phyloP scores from a whole-genome alignment of 2,797 vertebrate genomes.

The Gila robusta region DNA sequence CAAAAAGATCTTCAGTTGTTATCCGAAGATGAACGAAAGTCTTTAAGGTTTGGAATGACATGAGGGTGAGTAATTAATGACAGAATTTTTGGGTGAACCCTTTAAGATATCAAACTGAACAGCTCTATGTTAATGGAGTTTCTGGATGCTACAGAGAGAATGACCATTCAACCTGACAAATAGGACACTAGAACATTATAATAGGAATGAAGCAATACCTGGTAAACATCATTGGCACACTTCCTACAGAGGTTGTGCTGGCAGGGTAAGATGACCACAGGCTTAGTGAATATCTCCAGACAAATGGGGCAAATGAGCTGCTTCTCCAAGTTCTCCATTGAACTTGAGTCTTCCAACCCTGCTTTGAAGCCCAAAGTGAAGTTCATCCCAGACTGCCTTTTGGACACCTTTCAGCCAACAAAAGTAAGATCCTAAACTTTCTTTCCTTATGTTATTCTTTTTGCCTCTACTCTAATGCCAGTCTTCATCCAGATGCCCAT shows the following conservation, averaged over 20 bases:
- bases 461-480: background rate
- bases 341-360: slow-evolving; percentile 80
- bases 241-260: slow-evolving; percentile 87
- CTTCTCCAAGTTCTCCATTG: slow-evolving; percentile 87
- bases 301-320: slow-evolving; percentile 80
- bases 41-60: too few species aligned
- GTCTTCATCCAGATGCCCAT: slow-evolving; percentile 22
- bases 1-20: too few species aligned
- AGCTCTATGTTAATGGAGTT: background rate
- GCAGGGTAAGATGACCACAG: slow-evolving; percentile 85
- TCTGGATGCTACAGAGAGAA: background rate
- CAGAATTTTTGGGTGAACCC: too few species aligned
- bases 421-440: background rate
- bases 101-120: background rate
- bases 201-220: slow-evolving; percentile 69
- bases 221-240: slow-evolving; percentile 85
- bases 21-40: too few species aligned
- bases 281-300: slow-evolving; percentile 84
- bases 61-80: too few species aligned
- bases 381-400: slow-evolving; percentile 79
- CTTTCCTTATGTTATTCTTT: background rate
- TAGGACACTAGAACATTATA: background rate
- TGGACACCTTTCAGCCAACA: background rate
- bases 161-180: background rate
- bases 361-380: slow-evolving; percentile 84